Evolutionary conservation across 2,113 vertebrate genomes (phyloP), one percentile per base, ranked within the genome.

Genomic region (Noturus placidus): DNA sequence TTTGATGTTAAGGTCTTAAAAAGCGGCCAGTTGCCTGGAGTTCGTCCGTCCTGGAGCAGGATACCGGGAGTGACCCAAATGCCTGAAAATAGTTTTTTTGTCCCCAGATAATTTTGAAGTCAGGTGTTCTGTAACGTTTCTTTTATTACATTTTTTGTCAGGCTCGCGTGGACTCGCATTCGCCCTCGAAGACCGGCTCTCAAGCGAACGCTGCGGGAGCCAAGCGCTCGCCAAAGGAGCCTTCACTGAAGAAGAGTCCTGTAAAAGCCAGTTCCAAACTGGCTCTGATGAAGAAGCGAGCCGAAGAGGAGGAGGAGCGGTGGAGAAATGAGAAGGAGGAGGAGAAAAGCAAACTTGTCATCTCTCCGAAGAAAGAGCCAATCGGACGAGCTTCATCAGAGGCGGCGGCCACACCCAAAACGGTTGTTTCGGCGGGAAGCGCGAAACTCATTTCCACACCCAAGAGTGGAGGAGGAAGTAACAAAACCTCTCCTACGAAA

Each of bases 401-500:
- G 52, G 88, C 46, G 59, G 93, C 90, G 72, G 89, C 86, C 15
- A 91, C 86, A 15, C 93, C 94, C 65, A 96, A 95, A 95, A 90
- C 92, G 59, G 94, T 38, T 0, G 9, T 86, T 89, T 92, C 91
- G 2, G 22, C 35, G 0, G 84, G 57, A 42, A 86, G 85, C 15
- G 25, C 90, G 84, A 93, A 92, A 79, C 30, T 15, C 1, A 9
- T 88, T 89, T 93, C 91, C 3, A 83, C 89, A 2, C 81, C 93
- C 56, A 96, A 95, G 91, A 92, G 91, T 72, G 94, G 93, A 69
- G 92, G 89, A 30, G 83, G 59, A 85, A 92, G 87, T 86, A 95
- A 94, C 50, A 97, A 96, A 93, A 91, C 90, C 25, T 97, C 98
- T 89, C 97, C 97, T 42, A 94, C 92, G 87, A 97, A 98, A 93